These are phyloP conservation scores for Xiphophorus hellerii DNA, from an alignment of 2,113 vertebrate species.

Conservation along the genomic window DNA sequence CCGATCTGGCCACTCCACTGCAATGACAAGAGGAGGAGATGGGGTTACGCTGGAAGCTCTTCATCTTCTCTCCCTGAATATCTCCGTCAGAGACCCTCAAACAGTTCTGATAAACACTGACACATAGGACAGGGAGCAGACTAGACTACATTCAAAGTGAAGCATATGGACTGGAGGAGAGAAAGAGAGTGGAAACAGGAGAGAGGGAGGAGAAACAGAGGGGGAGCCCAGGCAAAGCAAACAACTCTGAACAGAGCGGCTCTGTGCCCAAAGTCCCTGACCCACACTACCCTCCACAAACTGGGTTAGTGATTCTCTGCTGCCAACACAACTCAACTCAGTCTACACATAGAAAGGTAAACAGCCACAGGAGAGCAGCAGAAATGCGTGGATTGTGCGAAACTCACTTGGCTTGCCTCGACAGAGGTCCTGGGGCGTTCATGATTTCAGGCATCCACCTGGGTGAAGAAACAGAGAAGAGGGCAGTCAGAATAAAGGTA, in stretches of 20 bases:
- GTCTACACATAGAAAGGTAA: conserved; percentile 39
- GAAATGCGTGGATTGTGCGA: conserved; percentile 28
- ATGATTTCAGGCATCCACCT: conserved; percentile 80
- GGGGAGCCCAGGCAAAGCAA: conserved; percentile 73
- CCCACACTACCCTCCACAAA: conserved; percentile 62
- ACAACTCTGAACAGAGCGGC: conserved; percentile 79
- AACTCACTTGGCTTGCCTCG: conserved; percentile 75
- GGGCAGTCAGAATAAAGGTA: background rate
- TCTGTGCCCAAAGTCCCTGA: conserved; percentile 78
- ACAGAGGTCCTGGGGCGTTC: conserved; percentile 66
- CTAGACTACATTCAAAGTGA: conserved; percentile 54
- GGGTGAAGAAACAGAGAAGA: conserved; percentile 20
- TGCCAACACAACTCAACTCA: conserved; percentile 27
- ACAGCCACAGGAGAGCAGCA: conserved; percentile 30
- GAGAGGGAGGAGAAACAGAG: conserved; percentile 6
- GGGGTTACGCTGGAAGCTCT: conserved; percentile 69
- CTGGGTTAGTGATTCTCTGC: conserved; percentile 62
- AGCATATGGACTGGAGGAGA: conserved; percentile 66
- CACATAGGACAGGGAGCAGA: conserved; percentile 25
- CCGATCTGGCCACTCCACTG: conserved; percentile 82
- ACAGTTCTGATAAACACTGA: conserved; percentile 27
- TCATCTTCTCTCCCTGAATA: conserved; percentile 65
- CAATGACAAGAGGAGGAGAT: conserved; percentile 69
- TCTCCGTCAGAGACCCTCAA: conserved; percentile 39
- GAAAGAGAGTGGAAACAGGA: conserved; percentile 50